Evolutionary conservation across 2,113 vertebrate species (phyloP), one percentile per base, ranked within the genome.

Genomic region (Toxostoma redivivum): DNA sequence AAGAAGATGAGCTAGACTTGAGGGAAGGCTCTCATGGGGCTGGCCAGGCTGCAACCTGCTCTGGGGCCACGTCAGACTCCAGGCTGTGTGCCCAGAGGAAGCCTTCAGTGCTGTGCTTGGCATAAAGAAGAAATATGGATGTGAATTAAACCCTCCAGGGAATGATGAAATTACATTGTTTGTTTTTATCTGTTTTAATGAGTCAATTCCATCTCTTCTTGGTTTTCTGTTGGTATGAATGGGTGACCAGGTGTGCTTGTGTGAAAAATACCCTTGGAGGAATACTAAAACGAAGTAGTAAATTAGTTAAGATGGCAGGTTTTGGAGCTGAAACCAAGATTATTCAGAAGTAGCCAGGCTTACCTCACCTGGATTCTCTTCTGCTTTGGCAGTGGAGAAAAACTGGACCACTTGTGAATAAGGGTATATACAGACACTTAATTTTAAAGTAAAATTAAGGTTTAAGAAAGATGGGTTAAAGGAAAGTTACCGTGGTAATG

Each of bases 181-280:
- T 69, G 69, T 25, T 90, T 96, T 94, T 31, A 72, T 48, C 53
- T 80, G 37, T 72, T 95, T 82, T 87, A 72, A 60, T 48, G 11
- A 76, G 51, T 38, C 3, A 21, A 76, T 76, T 90, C 61, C 44
- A 67, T 86, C 19, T 47, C 48, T 92, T 58, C 79, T 81, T 71
- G 38, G 47, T 92, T 88, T 92, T 61, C 66, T 76, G 15, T 58
- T 79, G 37, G 35, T 57, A 33, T 57, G 47, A 94, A 87, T 60
- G 65, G 33, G 23, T 60, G 42, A 85, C 42, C 0, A 10, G n/a
- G 38, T 8, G 14, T 20, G 5, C 72, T 42, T 60, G 22, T 58
- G 35, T 38, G 53, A 64, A 72, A 93, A 96, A 60, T n/a, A 47
- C 11, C 24, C 62, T 76, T 48, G n/a, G 40, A 95, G 57, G 62